Base-by-base conservation (phyloP, 2,797 vertebrate species). In the Hyperoplus lanceolatus region DNA sequence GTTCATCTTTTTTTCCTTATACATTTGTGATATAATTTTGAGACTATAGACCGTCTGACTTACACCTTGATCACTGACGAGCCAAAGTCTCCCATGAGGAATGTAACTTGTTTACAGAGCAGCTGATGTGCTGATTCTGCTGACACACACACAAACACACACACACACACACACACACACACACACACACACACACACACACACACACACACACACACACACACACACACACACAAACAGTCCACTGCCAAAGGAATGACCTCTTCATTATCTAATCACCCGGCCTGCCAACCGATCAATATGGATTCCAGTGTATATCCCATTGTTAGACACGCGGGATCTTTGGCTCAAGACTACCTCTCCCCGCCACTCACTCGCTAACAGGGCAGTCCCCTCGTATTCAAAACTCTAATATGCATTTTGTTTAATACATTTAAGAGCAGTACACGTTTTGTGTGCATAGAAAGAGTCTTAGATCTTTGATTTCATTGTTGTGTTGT, bases 111-210 rank as follows among this genome's bases (percentile, higher is more conserved):
- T 55, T 63, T 75, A 53, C 65, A 5, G 70, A 67, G 84, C 75
- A 79, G 79, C 72, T 69, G 73, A 87, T 77, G 81, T 55, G 42
- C 73, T 18, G 67, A 93, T 76, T 91, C 91, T 74, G 91, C 91
- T n/a, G n/a, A n/a, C 48, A 49, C 71, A 69, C 21, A 21, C 21
- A 21, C 21, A 21, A n/a, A n/a, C 48, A 49, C 71, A 69, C 21
- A 21, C 21, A 21, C 21, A 21, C 21, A 21, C 21, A 21, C 21
- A 21, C 21, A 21, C 21, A 21, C 21, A 21, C 29, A 3, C 29
- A 2, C 29, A 29, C 3, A 29, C 29, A 29, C 29, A 29, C 29
- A 29, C 29, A 29, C 29, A 29, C 29, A 3, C 29, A 29, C 29
- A 29, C 29, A 29, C 29, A 29, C 29, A 29, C 29, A 29, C 29